Evolutionary conservation across 2,797 vertebrate genomes (phyloP), one percentile per base, ranked within the genome.

Genomic region (Eurystomus glaucurus): DNA sequence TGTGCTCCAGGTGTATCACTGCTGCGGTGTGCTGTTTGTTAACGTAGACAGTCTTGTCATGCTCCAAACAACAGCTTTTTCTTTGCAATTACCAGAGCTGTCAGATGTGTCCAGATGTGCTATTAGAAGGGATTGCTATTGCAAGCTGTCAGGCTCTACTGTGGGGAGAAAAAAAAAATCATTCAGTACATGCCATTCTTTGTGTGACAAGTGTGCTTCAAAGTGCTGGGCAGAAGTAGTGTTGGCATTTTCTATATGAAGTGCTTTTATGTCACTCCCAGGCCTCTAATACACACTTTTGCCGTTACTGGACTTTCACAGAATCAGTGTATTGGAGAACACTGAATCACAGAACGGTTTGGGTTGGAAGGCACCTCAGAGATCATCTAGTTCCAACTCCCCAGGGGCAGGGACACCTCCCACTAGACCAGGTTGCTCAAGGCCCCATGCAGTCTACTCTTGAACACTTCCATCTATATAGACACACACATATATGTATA

Each of bases 401-500:
- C 12, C 55, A 33, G 11, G n/a, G n/a, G 21, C n/a, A 58, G 21
- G n/a, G n/a, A 23, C n/a, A 58, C n/a, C n/a, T 58, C 20, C 55
- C n/a, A 35, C n/a, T 23, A 35, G 55, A 23, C 21, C 55, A 58
- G 55, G 55, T 33, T 58, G 21, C 55, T 35, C 21, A 10, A 23
- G 33, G 55, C 13, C n/a, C 21, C n/a, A 58, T 9, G 21, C n/a
- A 58, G 6, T n/a, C 55, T 35, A n/a, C 21, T 21, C n/a, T 58
- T 58, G 14, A 58, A 58, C 55, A 35, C 55, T 33, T 33, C 20
- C 55, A 57, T 6, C 21, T 1, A 16, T 2, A 61, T 2, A 21
- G 1, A 70, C n/a, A 48, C 14, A 68, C 2, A 23, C 2, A 3
- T 7, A 10, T 13, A 3, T 20, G 8, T 31, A 11, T 50, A 23